Evolutionary conservation across 2,888 invertebrate species (phyloP).

Genomic region (Pasiphila rectangulata): DNA sequence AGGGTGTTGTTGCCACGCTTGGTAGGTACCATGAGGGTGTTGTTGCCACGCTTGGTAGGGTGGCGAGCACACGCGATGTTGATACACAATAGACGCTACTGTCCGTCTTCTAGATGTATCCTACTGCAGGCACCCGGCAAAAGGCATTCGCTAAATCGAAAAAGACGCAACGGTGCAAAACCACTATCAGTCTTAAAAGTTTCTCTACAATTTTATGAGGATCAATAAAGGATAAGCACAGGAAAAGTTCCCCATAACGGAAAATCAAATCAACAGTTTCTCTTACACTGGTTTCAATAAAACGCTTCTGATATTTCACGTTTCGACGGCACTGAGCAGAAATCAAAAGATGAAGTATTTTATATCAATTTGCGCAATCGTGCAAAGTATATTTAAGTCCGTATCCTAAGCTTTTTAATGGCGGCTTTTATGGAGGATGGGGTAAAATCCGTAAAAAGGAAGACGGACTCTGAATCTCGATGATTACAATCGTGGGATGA

Average conservation of each 20-base stretch:
- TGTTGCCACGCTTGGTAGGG: no score
- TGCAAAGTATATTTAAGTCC: slow-evolving; percentile 74
- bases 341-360: slow-evolving; percentile 69
- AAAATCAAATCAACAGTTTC: slow-evolving; percentile 21
- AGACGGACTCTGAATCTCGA: slow-evolving; percentile 56
- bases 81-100: no score
- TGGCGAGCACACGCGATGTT: no score
- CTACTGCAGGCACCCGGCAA: no score
- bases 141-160: no score
- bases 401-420: slow-evolving; percentile 69
- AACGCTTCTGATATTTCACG: slow-evolving; percentile 27
- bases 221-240: background rate
- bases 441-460: slow-evolving; percentile 62
- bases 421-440: slow-evolving; percentile 63
- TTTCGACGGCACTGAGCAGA: slow-evolving; percentile 43
- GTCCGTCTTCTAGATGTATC: no score
- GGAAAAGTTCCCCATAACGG: slow-evolving; percentile 4
- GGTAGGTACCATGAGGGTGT: no score
- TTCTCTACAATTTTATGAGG: no score
- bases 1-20: no score
- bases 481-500: slow-evolving; percentile 52
- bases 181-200: no score
- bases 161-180: no score
- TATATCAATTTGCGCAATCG: slow-evolving; percentile 76
- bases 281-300: slow-evolving; percentile 17